A percentile compares a stretch with the other conserved stretches of the same genome.
These are phyloP conservation scores for Cetoscarus ocellatus DNA, from an alignment of 2,797 vertebrate genomes.

Conservation along the genomic window DNA sequence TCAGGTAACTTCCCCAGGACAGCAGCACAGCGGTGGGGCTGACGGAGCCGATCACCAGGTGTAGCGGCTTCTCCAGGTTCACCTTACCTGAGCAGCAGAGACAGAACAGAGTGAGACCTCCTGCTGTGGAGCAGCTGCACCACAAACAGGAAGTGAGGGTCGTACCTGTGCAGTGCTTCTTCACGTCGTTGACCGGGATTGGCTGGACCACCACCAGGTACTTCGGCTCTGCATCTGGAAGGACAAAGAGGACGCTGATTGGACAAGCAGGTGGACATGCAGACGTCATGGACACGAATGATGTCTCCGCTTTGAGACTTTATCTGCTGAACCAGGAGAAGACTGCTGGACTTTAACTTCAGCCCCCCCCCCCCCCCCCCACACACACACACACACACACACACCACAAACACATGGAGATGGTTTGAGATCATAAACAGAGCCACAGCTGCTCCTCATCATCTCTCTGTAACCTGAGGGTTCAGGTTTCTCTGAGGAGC, in stretches of 20 bases:
- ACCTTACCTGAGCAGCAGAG: conserved; percentile 83
- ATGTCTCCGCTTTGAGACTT: no score
- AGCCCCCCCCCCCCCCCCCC: no score
- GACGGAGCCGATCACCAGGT: conserved; percentile 91
- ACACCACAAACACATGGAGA: no score
- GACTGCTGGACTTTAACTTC: no score
- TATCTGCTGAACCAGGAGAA: no score
- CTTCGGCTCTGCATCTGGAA: conserved; percentile 92
- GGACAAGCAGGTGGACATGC: background rate
- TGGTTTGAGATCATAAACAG: conserved; percentile 8
- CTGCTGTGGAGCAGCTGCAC: background rate
- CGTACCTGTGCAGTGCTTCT: conserved; percentile 85
- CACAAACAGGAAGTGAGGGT: background rate
- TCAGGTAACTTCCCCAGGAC: conserved; percentile 93
- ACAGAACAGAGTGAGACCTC: conserved; percentile 9
- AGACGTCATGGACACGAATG: no score
- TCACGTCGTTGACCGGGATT: conserved; percentile 82
- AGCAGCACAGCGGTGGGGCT: conserved; percentile 92
- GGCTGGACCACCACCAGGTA: conserved; percentile 94
- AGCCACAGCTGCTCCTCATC: conserved; percentile 3
- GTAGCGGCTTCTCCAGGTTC: conserved; percentile 91
- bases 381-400: no score
- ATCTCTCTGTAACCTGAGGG: background rate
- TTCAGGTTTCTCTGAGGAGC: background rate
- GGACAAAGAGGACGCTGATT: background rate